Conservation (phyloP, 2,888 invertebrate genomes). For the Metalampra italica region DNA sequence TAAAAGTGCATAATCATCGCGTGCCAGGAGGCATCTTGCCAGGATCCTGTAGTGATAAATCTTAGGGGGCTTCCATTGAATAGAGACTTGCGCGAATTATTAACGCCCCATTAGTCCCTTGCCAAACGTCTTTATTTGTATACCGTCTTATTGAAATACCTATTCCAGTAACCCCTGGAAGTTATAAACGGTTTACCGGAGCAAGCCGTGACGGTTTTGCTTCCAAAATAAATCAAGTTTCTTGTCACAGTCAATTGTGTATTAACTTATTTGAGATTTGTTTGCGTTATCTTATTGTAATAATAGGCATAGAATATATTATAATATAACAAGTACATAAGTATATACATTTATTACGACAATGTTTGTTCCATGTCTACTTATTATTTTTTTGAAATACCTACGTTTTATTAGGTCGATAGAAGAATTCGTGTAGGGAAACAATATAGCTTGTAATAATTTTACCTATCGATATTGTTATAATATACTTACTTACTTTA, state of each 20-base stretch:
- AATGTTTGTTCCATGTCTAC: too few relatives aligned
- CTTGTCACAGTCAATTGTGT: constrained; percentile 25
- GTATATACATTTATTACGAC: too few relatives aligned
- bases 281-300: not conserved
- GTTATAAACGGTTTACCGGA: constrained; percentile 11
- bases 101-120: constrained; percentile 69
- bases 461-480: too few relatives aligned
- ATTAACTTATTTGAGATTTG: constrained; percentile 1
- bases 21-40: constrained; percentile 74
- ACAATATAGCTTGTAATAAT: too few relatives aligned
- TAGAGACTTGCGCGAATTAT: constrained; percentile 70
- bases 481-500: too few relatives aligned
- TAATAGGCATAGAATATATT: too few relatives aligned
- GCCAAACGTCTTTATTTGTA: constrained; percentile 67
- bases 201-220: constrained; percentile 21
- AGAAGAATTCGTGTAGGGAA: too few relatives aligned
- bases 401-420: too few relatives aligned
- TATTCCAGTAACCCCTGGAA: constrained; percentile 3
- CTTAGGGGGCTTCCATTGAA: constrained; percentile 63
- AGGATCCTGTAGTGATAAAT: constrained; percentile 72
- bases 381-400: too few relatives aligned
- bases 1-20: constrained; percentile 61
- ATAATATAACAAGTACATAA: not conserved
- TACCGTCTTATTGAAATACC: constrained; percentile 35
- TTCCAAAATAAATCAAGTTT: constrained; percentile 33